Conservation (phyloP, 2,797 vertebrate species). For the Alauda arvensis region DNA sequence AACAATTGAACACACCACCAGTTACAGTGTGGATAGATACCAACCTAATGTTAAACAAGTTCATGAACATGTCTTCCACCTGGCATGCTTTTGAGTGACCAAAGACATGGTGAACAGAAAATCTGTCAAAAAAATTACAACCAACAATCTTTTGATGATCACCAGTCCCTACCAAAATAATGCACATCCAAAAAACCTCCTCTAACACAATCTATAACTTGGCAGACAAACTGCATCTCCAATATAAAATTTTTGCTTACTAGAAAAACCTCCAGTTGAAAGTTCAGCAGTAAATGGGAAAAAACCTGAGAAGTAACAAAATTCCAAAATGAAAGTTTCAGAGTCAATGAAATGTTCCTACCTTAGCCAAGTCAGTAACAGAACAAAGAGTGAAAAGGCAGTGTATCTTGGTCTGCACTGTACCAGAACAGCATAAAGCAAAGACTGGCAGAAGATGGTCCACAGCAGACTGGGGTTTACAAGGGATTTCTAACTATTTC, state of each 20-base stretch:
- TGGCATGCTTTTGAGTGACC: neutral
- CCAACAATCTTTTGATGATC: neutral
- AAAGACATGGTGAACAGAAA: neutral
- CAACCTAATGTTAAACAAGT: neutral
- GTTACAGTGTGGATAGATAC: neutral
- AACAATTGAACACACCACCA: neutral
- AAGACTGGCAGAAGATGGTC: neutral
- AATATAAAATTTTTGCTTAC: neutral
- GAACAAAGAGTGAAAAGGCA: neutral
- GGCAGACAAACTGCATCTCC: neutral
- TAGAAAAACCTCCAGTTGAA: neutral
- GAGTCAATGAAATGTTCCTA: neutral
- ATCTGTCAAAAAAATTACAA: neutral
- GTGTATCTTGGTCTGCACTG: neutral
- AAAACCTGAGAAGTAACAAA: neutral
- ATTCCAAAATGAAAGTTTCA: neutral
- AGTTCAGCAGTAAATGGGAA: neutral
- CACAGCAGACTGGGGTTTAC: neutral
- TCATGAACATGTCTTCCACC: neutral
- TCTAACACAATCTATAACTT: neutral
- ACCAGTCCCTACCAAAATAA: neutral
- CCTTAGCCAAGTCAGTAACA: neutral
- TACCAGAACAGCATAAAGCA: neutral
- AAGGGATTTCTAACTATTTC: neutral
- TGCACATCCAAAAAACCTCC: rapidly evolving